Percentiles rank a stretch among this genome's conserved stretches.
Conservation (phyloP, 2,888 invertebrate species). For the Elmis aenea region DNA sequence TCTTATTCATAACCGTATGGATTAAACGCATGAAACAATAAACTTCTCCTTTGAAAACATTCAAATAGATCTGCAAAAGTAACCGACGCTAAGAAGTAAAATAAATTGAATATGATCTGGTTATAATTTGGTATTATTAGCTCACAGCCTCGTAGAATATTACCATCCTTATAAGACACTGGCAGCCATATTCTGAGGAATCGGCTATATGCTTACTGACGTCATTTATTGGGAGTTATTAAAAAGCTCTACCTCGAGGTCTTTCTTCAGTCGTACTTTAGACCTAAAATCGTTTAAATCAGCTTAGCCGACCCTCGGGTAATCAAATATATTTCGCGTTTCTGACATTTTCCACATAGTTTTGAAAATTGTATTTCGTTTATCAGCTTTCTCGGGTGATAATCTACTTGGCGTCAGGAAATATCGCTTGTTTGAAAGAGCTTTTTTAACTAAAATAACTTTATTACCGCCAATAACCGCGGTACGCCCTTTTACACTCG, state of each 20-base stretch:
- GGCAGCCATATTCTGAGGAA: slow-evolving; percentile 40
- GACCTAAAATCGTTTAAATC: slow-evolving; percentile 35
- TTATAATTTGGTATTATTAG: too few relatives aligned
- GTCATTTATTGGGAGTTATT: slow-evolving; percentile 42
- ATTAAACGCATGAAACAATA: too few relatives aligned
- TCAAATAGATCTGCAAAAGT: too few relatives aligned
- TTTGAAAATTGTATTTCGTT: slow-evolving; percentile 41
- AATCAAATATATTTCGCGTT: slow-evolving; percentile 39
- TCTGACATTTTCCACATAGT: slow-evolving; percentile 42
- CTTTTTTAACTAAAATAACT: slow-evolving; percentile 11
- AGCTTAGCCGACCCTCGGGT: slow-evolving; percentile 32
- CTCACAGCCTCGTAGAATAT: slow-evolving; percentile 13
- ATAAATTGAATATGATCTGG: too few relatives aligned
- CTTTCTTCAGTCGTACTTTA: slow-evolving; percentile 28
- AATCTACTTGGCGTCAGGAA: slow-evolving; percentile 27
- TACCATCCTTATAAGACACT: slow-evolving; percentile 14
- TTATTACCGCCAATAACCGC: too few relatives aligned
- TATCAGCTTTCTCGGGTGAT: slow-evolving; percentile 32
- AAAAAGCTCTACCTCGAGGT: slow-evolving; percentile 30
- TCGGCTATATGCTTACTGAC: slow-evolving; percentile 40
- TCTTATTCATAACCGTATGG: too few relatives aligned
- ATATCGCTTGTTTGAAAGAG: slow-evolving; percentile 18
- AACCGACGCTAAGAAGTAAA: too few relatives aligned
- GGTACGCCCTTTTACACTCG: too few relatives aligned
- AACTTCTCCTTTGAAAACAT: too few relatives aligned